Base-by-base conservation (phyloP, 2,888 invertebrate species). In the Lasius platythorax region DNA sequence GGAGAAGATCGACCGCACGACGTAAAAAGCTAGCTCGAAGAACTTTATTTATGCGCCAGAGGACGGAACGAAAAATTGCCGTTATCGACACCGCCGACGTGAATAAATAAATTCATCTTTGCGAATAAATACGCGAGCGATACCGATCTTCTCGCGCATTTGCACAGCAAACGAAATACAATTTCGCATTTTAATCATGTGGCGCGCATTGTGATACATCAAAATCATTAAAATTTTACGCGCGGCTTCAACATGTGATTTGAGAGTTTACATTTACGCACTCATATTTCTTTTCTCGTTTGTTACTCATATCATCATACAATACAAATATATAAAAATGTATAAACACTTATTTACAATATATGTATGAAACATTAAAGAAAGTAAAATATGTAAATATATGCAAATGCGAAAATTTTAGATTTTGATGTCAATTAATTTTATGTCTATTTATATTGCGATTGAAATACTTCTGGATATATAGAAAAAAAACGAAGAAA, bases 71-170 rank as follows among this genome's bases (percentile, higher is more conserved):
- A 23, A 67, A 67, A 15, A 30, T 30, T 68, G 18, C 50, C 68
- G 30, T 23, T 53, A 53, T 68, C 68, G 50, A 50, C 18, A 68
- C 11, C 50, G 50, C 5, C 46, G 53, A 33, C n/a, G 70, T n/a
- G 33, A 70, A 53, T 53, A 70, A 70, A 53, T 18, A 70, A 53
- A 53, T n/a, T n/a, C 33, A 53, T 53, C 33, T 9, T n/a, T n/a
- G 33, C 53, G 50, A 70, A 70, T 33, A 33, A 53, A 70, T 53
- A 70, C 33, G 5, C 33, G 5, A 15, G 33, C 70, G n/a, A 70
- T 18, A 30, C 12, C 1, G 5, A 5, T 30, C 40, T 50, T 9
- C n/a, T 28, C 15, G 33, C 28, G 15, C 33, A 40, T 28, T 50
- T 30, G 40, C n/a, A 33, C 6, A 15, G 11, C 50, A 12, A 18